Evolutionary conservation across 1,140 invertebrate species (phyloP), one percentile per base, ranked within the genome.

Genomic region (Brachionus koreanus): DNA sequence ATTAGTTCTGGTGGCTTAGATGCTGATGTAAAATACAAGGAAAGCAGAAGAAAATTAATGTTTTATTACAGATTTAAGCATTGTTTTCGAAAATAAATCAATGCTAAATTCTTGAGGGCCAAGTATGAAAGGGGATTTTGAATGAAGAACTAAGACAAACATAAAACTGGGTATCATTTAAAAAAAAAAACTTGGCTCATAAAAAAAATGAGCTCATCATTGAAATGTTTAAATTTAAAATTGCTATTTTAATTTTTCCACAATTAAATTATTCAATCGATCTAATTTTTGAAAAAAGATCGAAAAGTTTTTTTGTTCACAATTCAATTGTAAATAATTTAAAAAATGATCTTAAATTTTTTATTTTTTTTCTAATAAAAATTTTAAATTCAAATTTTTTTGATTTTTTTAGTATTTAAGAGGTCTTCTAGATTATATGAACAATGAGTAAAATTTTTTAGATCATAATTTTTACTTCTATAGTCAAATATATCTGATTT

Each of bases 1-100:
- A 10, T 74, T 12, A 74, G 23, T 7, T 46, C 69, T 13, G 25
- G 69, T 25, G 23, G 19, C 29, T 6, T 74, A n/a, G 69, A 74
- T 10, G 10, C 19, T 10, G 69, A 74, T 74, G 19, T 0, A 3
- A 43, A 74, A 23, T 13, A 25, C 25, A 74, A 46, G 23, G 19
- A 74, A 49, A 16, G 46, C 29, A 74, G 69, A 74, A 74, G 43
- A 46, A 74, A 74, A 46, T 25, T 43, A 23, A 29, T 74, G n/a
- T 74, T 74, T 46, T 74, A 46, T 33, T 74, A 74, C 42, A 74
- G 69, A 49, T 74, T 35, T 10, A 74, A 74, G 25, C 25, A 74
- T 25, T 74, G 16, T 23, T 74, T 74, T 35, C 46, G 23, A 57
- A 23, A 3, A 19, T 9, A 57, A 57, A 57, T 29, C n/a, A 57